These are phyloP conservation scores for Dreissena polymorpha DNA, from an alignment of 1,140 invertebrate species.

Conservation along the genomic window DNA sequence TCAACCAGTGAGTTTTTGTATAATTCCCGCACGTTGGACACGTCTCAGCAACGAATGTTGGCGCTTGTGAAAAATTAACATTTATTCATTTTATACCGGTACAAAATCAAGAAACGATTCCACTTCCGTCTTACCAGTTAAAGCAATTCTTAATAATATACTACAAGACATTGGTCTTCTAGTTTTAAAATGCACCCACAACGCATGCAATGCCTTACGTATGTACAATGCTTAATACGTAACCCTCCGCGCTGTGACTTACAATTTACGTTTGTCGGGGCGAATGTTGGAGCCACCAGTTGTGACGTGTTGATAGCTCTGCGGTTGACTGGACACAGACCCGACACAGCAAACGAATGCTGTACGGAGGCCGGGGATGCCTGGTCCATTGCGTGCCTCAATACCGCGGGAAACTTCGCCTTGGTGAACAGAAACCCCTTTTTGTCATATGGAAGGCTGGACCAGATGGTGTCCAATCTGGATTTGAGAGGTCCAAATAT, in stretches of 20 bases:
- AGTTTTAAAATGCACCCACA: background rate
- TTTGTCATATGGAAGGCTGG: background rate
- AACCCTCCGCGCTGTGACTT: background rate
- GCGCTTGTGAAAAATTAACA: background rate
- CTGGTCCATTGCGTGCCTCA: conserved; percentile 5
- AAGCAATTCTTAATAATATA: no score
- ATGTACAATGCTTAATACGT: background rate
- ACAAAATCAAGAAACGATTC: no score
- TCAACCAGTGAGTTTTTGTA: background rate
- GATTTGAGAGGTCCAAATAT: background rate
- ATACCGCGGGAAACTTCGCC: conserved; percentile 2
- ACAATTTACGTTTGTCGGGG: background rate
- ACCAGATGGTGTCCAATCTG: background rate
- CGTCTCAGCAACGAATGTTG: background rate
- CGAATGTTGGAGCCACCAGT: background rate
- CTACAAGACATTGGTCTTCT: no score
- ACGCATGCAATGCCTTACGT: background rate
- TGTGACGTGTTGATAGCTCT: background rate
- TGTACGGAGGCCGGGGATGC: conserved; percentile 1
- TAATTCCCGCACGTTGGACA: background rate
- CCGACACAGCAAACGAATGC: background rate
- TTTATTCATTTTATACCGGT: no score
- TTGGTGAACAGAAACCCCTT: background rate
- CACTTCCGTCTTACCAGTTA: no score
- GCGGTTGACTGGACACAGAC: conserved; percentile 4